phyloP scores from a whole-genome alignment of 2,888 invertebrate species.

The Deilephila elpenor region DNA sequence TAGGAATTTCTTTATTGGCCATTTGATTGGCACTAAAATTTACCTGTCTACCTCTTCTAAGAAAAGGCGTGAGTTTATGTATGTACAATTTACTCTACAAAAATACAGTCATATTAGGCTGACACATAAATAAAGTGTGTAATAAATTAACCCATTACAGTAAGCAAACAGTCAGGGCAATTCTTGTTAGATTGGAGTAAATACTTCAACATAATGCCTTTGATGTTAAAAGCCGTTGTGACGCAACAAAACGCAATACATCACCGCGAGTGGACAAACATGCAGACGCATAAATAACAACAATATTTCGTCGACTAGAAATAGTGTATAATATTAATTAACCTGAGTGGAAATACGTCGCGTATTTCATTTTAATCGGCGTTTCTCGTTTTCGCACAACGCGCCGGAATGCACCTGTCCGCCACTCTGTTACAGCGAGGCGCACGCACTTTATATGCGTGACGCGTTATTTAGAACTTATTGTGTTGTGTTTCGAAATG shows the following conservation, averaged over 20 bases:
- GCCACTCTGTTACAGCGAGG: constrained; percentile 61
- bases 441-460: constrained; percentile 32
- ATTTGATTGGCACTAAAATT: not conserved
- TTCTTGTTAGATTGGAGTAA: not conserved
- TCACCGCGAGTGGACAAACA: constrained; percentile 45
- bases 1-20: not conserved
- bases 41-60: not conserved
- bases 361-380: constrained; percentile 77
- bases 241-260: constrained; percentile 35
- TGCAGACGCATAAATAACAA: constrained; percentile 76
- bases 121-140: not conserved
- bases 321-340: constrained; percentile 74
- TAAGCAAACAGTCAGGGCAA: not conserved
- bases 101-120: not conserved
- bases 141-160: not conserved
- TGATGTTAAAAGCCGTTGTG: not conserved
- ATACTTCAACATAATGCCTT: not conserved
- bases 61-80: too few relatives aligned
- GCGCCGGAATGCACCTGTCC: constrained; percentile 74
- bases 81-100: not conserved
- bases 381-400: constrained; percentile 71
- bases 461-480: constrained; percentile 47
- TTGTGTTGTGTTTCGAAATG: constrained; percentile 52
- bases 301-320: constrained; percentile 70
- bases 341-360: constrained; percentile 55